phyloP scores from a whole-genome alignment of 2,797 vertebrate genomes.

The Lepus townsendii region DNA sequence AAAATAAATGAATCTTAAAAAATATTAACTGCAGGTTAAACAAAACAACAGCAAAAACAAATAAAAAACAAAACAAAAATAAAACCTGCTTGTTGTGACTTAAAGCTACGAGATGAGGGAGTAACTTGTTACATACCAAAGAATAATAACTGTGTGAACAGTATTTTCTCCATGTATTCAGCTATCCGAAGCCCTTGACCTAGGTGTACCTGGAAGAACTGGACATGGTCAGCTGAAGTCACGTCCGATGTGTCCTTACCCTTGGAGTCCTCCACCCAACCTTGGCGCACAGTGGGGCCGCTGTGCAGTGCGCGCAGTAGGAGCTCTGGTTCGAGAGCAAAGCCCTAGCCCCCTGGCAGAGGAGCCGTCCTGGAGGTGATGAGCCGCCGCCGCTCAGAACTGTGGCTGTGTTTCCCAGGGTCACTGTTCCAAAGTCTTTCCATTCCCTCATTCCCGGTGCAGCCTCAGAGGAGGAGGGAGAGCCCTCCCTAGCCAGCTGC shows the following conservation, averaged over 20 bases:
- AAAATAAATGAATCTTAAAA: no score
- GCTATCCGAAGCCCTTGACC: neutral
- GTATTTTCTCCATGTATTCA: neutral
- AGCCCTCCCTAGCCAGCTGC: neutral
- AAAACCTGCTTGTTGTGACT: neutral
- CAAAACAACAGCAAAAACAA: no score
- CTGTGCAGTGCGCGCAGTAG: neutral
- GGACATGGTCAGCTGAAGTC: neutral
- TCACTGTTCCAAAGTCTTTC: conserved; percentile 71
- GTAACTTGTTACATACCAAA: neutral
- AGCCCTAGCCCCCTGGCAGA: neutral
- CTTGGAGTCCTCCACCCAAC: neutral
- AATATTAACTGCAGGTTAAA: no score
- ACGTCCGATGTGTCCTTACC: neutral
- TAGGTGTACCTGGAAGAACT: neutral
- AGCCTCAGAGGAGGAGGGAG: conserved; percentile 50
- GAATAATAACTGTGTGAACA: neutral
- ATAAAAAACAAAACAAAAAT: neutral
- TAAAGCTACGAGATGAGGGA: neutral
- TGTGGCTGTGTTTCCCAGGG: conserved; percentile 62
- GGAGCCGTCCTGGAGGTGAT: conserved; percentile 41
- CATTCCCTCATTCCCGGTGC: conserved; percentile 46
- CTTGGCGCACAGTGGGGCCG: neutral
- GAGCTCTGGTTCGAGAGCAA: conserved; percentile 41
- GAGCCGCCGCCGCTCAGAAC: conserved; percentile 69